phyloP scores from a whole-genome alignment of 2,113 vertebrate genomes.

The Grammomys dolichurus region DNA sequence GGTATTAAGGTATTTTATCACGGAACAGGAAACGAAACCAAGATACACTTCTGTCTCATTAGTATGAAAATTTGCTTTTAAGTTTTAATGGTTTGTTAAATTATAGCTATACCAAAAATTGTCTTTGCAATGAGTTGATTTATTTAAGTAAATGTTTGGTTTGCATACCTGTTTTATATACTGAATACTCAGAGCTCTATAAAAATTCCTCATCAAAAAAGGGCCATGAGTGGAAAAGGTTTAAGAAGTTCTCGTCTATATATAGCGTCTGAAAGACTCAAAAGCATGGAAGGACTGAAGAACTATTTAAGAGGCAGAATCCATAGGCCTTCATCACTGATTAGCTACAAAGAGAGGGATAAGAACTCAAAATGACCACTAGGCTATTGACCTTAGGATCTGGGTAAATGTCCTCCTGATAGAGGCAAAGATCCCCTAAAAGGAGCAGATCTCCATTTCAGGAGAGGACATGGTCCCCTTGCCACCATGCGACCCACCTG shows the following conservation, averaged over 20 bases:
- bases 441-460: background rate
- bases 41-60: background rate
- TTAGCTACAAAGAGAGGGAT: background rate
- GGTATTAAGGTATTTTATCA: background rate
- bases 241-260: background rate
- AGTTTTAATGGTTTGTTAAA: background rate
- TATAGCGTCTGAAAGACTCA: background rate
- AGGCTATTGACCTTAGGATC: background rate
- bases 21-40: background rate
- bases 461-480: background rate
- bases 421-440: background rate
- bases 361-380: background rate
- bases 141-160: background rate
- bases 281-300: background rate
- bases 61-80: background rate
- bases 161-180: background rate
- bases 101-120: background rate
- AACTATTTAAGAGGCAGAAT: background rate
- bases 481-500: background rate
- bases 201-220: background rate
- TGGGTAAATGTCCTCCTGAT: no score
- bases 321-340: background rate
- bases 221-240: background rate
- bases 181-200: background rate
- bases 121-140: background rate